A percentile compares a stretch with the other conserved stretches of the same genome.
Evolutionary conservation across 2,888 invertebrate species (phyloP).

Genomic region (Meta bourneti): DNA sequence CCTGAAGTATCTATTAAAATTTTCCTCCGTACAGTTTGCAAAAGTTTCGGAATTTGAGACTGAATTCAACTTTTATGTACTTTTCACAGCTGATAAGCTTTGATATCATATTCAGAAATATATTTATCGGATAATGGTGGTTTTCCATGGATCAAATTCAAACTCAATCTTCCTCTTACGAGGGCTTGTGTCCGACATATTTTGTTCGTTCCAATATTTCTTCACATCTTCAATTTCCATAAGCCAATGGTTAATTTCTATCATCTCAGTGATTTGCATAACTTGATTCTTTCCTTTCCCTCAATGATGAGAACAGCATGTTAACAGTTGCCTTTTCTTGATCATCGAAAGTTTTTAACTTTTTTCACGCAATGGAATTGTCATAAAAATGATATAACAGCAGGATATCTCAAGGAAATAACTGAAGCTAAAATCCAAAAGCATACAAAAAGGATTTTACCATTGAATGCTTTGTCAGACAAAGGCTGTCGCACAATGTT

Average conservation of each 20-base stretch:
- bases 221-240: no score
- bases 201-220: not conserved
- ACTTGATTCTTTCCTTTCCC: not conserved
- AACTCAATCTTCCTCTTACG: not conserved
- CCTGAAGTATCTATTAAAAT: not conserved
- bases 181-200: not conserved
- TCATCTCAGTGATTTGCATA: not conserved
- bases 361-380: not conserved
- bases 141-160: not conserved
- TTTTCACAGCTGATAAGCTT: not conserved
- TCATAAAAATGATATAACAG: not conserved
- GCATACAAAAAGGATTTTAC: not conserved
- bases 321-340: not conserved
- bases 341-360: not conserved
- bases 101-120: not conserved
- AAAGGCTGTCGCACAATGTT: not conserved
- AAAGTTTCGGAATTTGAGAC: no score
- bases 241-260: not conserved
- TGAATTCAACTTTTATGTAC: not conserved
- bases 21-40: no score
- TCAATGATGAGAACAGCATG: not conserved
- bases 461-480: not conserved
- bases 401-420: slow-evolving; percentile 7
- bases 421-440: not conserved
- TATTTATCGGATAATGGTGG: not conserved